Conservation (phyloP, 2,888 invertebrate genomes). For the Scaeva pyrastri region DNA sequence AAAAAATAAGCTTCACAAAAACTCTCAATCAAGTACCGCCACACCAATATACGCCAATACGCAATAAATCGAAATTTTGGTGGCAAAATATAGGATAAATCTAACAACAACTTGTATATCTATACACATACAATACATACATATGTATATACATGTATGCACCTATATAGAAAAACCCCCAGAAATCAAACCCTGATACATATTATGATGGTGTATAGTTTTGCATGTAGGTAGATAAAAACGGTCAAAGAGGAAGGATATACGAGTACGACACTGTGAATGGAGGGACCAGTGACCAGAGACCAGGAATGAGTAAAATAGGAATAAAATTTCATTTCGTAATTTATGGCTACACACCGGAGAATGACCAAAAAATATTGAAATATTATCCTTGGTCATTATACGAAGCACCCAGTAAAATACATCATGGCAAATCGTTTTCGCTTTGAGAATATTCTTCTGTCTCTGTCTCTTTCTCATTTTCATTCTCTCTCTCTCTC, state of each 20-base stretch:
- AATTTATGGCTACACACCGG: constrained; percentile 73
- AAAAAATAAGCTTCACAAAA: constrained; percentile 55
- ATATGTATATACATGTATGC: no score
- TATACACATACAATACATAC: no score
- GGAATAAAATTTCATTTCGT: constrained; percentile 70
- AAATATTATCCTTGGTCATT: constrained; percentile 75
- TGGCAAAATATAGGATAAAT: constrained; percentile 66
- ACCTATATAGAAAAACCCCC: no score
- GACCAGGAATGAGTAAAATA: constrained; percentile 37
- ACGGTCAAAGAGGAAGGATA: constrained; percentile 1
- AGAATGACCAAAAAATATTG: constrained; percentile 74
- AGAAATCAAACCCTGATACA: constrained; percentile 3
- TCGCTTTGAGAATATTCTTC: constrained; percentile 57
- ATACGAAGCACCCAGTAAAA: constrained; percentile 73
- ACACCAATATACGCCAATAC: constrained; percentile 57
- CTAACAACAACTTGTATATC: constrained; percentile 38
- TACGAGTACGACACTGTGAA: no score
- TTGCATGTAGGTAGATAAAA: constrained; percentile 45
- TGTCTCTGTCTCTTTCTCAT: background rate
- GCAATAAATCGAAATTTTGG: constrained; percentile 73
- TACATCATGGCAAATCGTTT: constrained; percentile 74
- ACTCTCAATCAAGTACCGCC: constrained; percentile 68
- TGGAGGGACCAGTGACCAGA: background rate
- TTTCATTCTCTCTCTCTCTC: background rate
- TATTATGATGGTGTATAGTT: constrained; percentile 24